Percentiles rank a stretch among this genome's conserved stretches.
Conservation (phyloP, 2,797 vertebrate species). For the Dermochelys coriacea region DNA sequence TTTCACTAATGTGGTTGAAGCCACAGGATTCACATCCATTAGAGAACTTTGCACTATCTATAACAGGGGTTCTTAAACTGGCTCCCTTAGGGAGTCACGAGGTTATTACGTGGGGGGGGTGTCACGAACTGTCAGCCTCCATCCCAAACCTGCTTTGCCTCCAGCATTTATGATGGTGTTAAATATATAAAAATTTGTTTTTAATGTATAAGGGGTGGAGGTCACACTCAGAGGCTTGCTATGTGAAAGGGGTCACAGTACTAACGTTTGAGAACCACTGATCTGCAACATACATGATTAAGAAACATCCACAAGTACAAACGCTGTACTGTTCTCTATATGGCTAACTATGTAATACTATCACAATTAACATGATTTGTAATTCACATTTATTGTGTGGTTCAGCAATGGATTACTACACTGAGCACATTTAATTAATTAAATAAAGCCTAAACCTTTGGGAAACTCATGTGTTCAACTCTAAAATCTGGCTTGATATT, state of each 20-base stretch:
- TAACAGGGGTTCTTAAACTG: no score
- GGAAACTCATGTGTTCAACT: not conserved
- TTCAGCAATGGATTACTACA: not conserved
- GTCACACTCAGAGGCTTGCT: no score
- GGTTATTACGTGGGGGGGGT: no score
- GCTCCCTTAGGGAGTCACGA: no score
- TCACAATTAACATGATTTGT: not conserved
- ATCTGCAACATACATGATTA: not conserved
- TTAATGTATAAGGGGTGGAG: no score
- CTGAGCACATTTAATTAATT: not conserved
- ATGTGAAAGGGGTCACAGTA: no score
- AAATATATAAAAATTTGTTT: no score
- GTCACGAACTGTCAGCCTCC: no score
- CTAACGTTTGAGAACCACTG: no score
- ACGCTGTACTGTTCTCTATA: not conserved
- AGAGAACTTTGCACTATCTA: not conserved
- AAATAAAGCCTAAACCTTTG: not conserved
- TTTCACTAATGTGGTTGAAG: not conserved
- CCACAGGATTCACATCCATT: not conserved
- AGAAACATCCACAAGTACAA: not conserved
- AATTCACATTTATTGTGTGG: conserved; percentile 1
- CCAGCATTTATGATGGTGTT: no score
- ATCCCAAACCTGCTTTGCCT: no score
- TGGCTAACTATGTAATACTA: not conserved
- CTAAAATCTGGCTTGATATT: not conserved